Conservation (phyloP, 1,140 invertebrate genomes). For the Eriosoma lanigerum region DNA sequence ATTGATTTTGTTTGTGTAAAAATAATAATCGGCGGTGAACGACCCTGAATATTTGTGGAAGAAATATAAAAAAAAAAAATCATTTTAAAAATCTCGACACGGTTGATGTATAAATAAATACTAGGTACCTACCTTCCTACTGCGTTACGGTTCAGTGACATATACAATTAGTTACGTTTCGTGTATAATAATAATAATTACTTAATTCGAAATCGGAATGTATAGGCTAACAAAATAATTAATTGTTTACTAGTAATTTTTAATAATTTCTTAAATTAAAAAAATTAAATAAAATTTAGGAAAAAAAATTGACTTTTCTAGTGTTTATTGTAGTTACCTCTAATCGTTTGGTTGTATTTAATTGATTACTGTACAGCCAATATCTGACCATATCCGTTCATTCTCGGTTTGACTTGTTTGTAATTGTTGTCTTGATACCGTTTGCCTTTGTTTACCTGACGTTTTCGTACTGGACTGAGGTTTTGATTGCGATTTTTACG, state of each 20-base stretch:
- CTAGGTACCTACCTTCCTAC: background rate
- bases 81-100: background rate
- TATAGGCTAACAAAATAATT: too few relatives aligned
- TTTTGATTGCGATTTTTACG: background rate
- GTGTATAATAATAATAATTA: background rate
- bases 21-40: background rate
- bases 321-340: too few relatives aligned
- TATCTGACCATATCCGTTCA: background rate
- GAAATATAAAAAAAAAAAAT: background rate
- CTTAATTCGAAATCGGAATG: background rate
- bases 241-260: too few relatives aligned
- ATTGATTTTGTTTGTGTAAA: background rate
- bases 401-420: background rate
- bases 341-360: background rate
- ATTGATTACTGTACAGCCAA: background rate
- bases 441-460: background rate
- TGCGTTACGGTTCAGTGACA: background rate
- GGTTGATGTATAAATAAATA: background rate
- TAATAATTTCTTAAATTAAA: too few relatives aligned
- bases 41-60: background rate
- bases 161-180: conserved; percentile 2
- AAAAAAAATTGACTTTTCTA: too few relatives aligned
- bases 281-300: too few relatives aligned
- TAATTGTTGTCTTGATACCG: background rate
- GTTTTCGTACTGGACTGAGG: background rate